Evolutionary conservation across 2,113 vertebrate genomes (phyloP).

Genomic region (Larimichthys crocea): DNA sequence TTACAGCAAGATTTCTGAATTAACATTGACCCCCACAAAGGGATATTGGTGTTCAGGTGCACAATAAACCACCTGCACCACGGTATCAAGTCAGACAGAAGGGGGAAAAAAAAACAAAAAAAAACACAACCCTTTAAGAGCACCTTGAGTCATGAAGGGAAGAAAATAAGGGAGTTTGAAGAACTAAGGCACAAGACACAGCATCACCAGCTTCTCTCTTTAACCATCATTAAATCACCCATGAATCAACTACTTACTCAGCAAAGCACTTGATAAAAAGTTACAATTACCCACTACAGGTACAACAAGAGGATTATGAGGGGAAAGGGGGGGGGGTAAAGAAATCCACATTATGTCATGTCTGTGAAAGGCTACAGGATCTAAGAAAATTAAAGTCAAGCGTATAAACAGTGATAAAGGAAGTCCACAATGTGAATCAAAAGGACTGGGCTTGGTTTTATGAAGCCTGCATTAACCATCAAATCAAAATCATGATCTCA

Average conservation of each 20-base stretch:
- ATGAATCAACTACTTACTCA: slow-evolving; percentile 66
- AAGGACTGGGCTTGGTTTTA: slow-evolving; percentile 31
- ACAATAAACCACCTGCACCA: slow-evolving; percentile 64
- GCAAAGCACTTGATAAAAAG: slow-evolving; percentile 66
- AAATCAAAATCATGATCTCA: slow-evolving; percentile 46
- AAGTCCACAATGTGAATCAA: slow-evolving; percentile 42
- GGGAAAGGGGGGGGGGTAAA: too few species aligned
- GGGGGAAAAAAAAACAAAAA: slow-evolving; percentile 6
- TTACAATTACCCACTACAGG: slow-evolving; percentile 62
- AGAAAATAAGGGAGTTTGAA: slow-evolving; percentile 61
- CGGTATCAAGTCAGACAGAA: slow-evolving; percentile 74
- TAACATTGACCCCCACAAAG: slow-evolving; percentile 63
- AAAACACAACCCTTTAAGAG: slow-evolving; percentile 60
- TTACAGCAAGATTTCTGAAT: slow-evolving; percentile 85
- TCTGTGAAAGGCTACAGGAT: slow-evolving; percentile 54
- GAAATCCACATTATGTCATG: slow-evolving; percentile 25
- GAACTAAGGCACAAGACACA: slow-evolving; percentile 83
- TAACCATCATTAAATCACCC: slow-evolving; percentile 59
- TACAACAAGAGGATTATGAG: slow-evolving; percentile 40
- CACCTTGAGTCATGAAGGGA: slow-evolving; percentile 78
- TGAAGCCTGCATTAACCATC: slow-evolving; percentile 24
- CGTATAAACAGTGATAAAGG: slow-evolving; percentile 31
- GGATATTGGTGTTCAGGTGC: slow-evolving; percentile 64
- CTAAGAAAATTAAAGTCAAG: slow-evolving; percentile 34
- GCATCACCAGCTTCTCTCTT: slow-evolving; percentile 78